Evolutionary conservation across 2,113 vertebrate species (phyloP), one percentile per base, ranked within the genome.

Genomic region (Corythornis cristatus): DNA sequence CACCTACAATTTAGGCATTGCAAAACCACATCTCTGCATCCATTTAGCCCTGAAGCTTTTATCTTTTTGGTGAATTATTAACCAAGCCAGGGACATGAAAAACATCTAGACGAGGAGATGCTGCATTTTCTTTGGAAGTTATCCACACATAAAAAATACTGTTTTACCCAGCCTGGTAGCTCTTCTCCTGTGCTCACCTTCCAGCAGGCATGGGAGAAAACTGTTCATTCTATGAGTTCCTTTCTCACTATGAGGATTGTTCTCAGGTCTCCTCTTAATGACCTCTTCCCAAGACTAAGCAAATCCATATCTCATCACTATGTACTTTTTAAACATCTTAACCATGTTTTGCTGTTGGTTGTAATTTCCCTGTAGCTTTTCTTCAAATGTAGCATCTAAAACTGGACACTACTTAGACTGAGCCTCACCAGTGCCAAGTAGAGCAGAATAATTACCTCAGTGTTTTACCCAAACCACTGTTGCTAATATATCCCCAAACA

Each of bases 371-470:
- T 42, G 23, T 42, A 65, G 20, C 40, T 72, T 86, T 92, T 90
- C 76, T 92, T 88, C 72, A 90, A 86, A 18, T 40, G 45, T 35
- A 54, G 19, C 12, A 22, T 66, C 56, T 53, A 67, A 86, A 92
- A 74, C 15, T 0, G 0, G 70, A 45, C 53, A 53, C 20, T 53
- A 35, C 60, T 91, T 51, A 43, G 42, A 61, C 48, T 86, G 86
- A 95, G 80, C 48, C 70, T 88, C 73, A 89, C 84, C 84, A 93
- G 80, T 65, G 95, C 90, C 88, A 96, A 95, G 86, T 93, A 92
- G 95, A 96, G 96, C 92, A 94, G 90, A 96, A 96, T 93, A 95
- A 96, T 96, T 90, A 92, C 70, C 48, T 72, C 65, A 64, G 29
- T 45, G 70, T 57, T 93, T 83, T 88, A 90, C 28, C 57, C 48